A percentile compares a stretch with the other conserved stretches of the same genome.
These are phyloP conservation scores for Nomia melanderi DNA, from an alignment of 1,140 invertebrate genomes.

Conservation along the genomic window DNA sequence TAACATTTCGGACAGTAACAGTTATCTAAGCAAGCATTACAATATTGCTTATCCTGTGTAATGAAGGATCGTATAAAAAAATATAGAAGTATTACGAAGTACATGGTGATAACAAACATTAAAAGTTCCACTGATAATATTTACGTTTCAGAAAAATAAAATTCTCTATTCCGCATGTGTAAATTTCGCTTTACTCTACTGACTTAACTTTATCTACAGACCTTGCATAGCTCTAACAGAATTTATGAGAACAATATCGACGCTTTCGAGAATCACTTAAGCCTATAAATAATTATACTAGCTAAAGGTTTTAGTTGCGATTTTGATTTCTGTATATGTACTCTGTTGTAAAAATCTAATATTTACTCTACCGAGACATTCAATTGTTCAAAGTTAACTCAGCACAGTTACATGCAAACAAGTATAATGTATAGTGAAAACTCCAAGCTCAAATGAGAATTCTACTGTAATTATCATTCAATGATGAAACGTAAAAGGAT, in stretches of 20 bases:
- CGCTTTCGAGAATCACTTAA: slow-evolving; percentile 2
- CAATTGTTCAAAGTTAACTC: not conserved
- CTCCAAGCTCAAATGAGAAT: not conserved
- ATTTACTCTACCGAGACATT: too few relatives aligned
- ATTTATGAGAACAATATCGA: not conserved
- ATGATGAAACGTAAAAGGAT: not conserved
- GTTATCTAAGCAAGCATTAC: slow-evolving; percentile 20
- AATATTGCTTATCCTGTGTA: not conserved
- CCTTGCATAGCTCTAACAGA: not conserved
- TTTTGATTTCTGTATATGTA: slow-evolving; percentile 39
- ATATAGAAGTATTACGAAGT: slow-evolving; percentile 9
- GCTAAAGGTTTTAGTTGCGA: slow-evolving; percentile 20
- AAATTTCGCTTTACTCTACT: not conserved
- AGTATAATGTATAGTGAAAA: not conserved
- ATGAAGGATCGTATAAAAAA: not conserved
- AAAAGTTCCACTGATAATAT: not conserved
- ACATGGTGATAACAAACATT: not conserved
- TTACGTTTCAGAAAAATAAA: not conserved
- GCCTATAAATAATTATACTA: slow-evolving; percentile 12
- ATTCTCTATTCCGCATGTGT: not conserved
- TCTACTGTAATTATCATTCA: not conserved
- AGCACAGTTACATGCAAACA: slow-evolving; percentile 6
- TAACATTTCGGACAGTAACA: not conserved
- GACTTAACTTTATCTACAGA: slow-evolving; percentile 17
- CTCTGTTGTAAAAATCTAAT: not conserved